Base-by-base conservation (phyloP, 2,113 vertebrate genomes). In the Atrichornis clamosus region DNA sequence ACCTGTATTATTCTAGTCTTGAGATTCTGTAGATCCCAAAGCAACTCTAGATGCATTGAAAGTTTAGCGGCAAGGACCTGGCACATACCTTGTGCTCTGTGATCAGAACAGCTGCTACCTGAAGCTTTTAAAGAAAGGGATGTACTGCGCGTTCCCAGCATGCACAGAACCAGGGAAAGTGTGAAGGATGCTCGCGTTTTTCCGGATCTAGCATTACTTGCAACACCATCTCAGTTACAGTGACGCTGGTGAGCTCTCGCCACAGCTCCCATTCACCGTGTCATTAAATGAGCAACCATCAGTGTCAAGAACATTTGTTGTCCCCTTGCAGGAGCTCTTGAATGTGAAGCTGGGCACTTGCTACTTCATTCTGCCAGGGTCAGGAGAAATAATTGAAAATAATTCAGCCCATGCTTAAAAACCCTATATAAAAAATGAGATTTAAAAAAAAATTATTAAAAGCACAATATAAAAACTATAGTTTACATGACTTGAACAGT, bases 181-280 rank as follows among this genome's bases (percentile, higher is more conserved):
- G 0, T 22, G 47, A 78, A 1, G 4, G 39, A 32, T 2, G 16
- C 49, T 47, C 4, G 2, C 0, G 0, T 32, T 70, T 60, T 79
- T 75, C 74, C 1, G 1, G 44, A 63, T 44, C 62, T 47, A 15
- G 81, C 47, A 14, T 60, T 87, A 26, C 68, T 53, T 73, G 83
- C 46, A 60, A 49, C 21, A 50, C 12, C 46, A 47, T 58, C 88
- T 85, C 88, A 70, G 80, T 65, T 42, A 58, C 47, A 44, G 58
- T 22, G 56, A 87, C 0, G 2, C 79, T 69, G 72, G 59, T 7
- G 18, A 42, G 23, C 60, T 85, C 35, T 55, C 6, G 0, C 24
- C 0, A 0, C 75, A 73, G 52, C 37, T 73, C 49, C 75, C 23
- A 10, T 42, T 88, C 85, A 68, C 59, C 0, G 0, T 11, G 42